phyloP scores from a whole-genome alignment of 2,113 vertebrate genomes.

The Silurus asotus region DNA sequence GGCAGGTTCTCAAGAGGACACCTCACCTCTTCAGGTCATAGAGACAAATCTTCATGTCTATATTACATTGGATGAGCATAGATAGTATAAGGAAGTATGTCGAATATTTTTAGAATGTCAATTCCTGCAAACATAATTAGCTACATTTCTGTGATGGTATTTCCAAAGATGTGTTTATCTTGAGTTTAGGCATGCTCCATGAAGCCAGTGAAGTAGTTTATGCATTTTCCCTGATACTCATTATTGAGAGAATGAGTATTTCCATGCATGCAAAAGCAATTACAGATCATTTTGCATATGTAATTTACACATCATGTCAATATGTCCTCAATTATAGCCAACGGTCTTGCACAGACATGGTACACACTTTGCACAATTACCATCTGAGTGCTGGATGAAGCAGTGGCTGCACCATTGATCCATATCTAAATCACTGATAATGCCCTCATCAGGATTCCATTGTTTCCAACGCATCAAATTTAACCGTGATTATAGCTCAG shows the following conservation, averaged over 20 bases:
- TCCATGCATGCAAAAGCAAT: conserved; percentile 75
- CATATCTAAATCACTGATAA: conserved; percentile 59
- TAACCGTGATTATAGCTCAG: conserved; percentile 62
- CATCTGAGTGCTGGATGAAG: conserved; percentile 65
- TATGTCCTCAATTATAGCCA: conserved; percentile 71
- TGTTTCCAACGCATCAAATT: conserved; percentile 68
- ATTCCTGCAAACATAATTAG: conserved; percentile 55
- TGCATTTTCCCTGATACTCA: conserved; percentile 66
- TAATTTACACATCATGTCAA: conserved; percentile 63
- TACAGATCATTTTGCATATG: conserved; percentile 70
- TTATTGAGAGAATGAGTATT: conserved; percentile 70
- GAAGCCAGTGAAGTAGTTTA: conserved; percentile 62
- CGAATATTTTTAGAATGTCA: conserved; percentile 52
- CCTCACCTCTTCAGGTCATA: conserved; percentile 55
- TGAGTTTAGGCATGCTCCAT: conserved; percentile 59
- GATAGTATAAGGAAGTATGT: conserved; percentile 49
- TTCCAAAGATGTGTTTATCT: conserved; percentile 62
- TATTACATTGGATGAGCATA: conserved; percentile 56
- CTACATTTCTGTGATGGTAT: conserved; percentile 54
- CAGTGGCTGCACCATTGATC: conserved; percentile 57
- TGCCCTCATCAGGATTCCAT: conserved; percentile 44
- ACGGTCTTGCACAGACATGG: conserved; percentile 65
- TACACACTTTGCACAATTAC: conserved; percentile 57
- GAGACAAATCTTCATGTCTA: conserved; percentile 60
- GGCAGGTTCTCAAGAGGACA: conserved; percentile 71